Conservation (phyloP, 30 jellyfish, hydroid and myxozoan genomes). For the Morbakka virulenta region DNA sequence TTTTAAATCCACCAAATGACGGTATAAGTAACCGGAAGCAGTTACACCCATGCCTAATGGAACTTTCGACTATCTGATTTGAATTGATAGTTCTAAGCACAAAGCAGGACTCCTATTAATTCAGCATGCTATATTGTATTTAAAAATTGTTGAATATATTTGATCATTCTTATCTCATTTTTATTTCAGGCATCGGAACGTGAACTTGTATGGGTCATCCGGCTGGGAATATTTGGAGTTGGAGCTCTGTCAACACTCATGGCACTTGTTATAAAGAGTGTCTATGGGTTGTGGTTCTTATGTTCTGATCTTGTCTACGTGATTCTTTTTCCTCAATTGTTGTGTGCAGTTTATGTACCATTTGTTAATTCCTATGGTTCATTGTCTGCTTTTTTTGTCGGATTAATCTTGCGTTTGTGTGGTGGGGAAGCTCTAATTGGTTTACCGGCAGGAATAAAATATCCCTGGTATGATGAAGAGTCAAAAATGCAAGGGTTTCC, state of each 20-base stretch:
- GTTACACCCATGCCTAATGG: too few species aligned
- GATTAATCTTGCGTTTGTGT: constrained; percentile 59
- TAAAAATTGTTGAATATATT: background rate
- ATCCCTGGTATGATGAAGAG: constrained; percentile 68
- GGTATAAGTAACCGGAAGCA: too few species aligned
- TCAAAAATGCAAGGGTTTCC: constrained; percentile 63
- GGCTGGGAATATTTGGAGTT: constrained; percentile 74
- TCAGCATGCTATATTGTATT: too few species aligned
- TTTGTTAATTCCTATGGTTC: constrained; percentile 88
- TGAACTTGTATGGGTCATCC: constrained; percentile 77
- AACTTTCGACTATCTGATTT: too few species aligned
- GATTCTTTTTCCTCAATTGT: constrained; percentile 80
- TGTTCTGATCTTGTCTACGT: constrained; percentile 90
- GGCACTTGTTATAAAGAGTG: constrained; percentile 64
- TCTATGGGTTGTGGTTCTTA: constrained; percentile 80
- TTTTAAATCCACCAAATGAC: too few species aligned
- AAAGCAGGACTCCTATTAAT: too few species aligned
- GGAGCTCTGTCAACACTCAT: constrained; percentile 80
- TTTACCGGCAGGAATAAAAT: constrained; percentile 59
- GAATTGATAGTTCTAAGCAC: too few species aligned
- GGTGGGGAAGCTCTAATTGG: constrained; percentile 79
- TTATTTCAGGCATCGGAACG: constrained; percentile 82
- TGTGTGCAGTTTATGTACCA: constrained; percentile 84
- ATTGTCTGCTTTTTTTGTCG: constrained; percentile 69
- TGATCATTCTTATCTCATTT: background rate